Evolutionary conservation across 2,797 vertebrate species (phyloP), one percentile per base, ranked within the genome.

Genomic region (Mus spretus): DNA sequence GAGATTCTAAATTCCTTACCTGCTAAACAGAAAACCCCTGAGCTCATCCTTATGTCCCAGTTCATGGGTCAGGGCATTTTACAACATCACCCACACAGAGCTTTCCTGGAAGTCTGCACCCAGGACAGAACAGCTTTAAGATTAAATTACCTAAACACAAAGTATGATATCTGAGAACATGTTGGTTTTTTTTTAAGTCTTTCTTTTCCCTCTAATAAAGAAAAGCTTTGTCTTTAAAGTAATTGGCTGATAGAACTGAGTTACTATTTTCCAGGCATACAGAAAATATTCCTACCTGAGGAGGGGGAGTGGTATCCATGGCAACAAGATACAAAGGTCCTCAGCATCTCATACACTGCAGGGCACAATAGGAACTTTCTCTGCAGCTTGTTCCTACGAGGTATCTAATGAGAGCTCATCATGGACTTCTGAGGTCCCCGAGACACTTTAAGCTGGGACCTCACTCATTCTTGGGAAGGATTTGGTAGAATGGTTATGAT

Each of bases 241-340:
- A 95, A 40, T 22, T 85, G 87, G 19, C 47, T 0, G 57, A 10
- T 85, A 1, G 0, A 50, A 82, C 47, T 19, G 89, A 94, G 85
- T 91, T 44, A 75, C 85, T 93, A 17, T 90, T 95, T 95, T 87
- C 93, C 34, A 74, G 50, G 85, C 65, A 28, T 8, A 4, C 57
- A 7, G 61, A 89, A 87, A 94, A 77, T 67, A 93, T 44, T 57
- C 79, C 50, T 67, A 50, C 67, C 85, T 93, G 94, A n/a, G 17
- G 70, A 14, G 34, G 59, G 6, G 10, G n/a, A 74, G 28, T 0
- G 0, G 96, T 97, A 80, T 78, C 96, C 80, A 97, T 96, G 80
- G 94, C 70, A 95, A 97, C 91, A 3, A 15, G 63, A 85, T 11
- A 24, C 91, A 11, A 15, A 95, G 89, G 67, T 61, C 93, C 34